Evolutionary conservation across 2,888 invertebrate species (phyloP), one percentile per base, ranked within the genome.

Genomic region (Protonemura montana): DNA sequence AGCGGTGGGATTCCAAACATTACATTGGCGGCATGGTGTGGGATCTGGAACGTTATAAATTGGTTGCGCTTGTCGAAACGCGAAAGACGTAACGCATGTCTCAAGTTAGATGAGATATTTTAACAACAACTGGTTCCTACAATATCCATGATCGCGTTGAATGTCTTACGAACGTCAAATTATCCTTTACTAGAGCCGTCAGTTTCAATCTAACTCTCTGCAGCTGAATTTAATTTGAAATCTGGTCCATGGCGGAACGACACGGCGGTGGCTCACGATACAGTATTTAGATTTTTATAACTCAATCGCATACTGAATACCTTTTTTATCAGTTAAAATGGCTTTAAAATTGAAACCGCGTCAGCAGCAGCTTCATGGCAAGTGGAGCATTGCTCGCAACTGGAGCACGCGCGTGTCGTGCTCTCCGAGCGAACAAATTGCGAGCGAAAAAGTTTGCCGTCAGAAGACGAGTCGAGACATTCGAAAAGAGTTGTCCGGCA

Each of bases 401-500:
- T 59, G 59, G 59, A 13, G 59, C 59, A 59, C 3, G 59, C 59
- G 59, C 59, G 59, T 59, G 13, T 3, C 3, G 13, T 13, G 2
- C 59, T 21, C 59, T 59, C 13, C 59, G 59, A 59, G 6, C 59
- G 59, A 59, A 59, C 59, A 59, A 59, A 59, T 59, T 59, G 59
- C 21, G 59, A 59, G 59, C 13, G 59, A 59, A 59, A 59, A 59
- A 59, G 59, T 59, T 59, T 59, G 59, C 59, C 59, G 59, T 59
- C 59, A 59, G 59, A 59, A 59, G 59, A 59, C 59, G 59, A 59
- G 13, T 7, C 16, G 26, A 78, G 78, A 78, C 78, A 78, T 78
- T 26, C 28, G 27, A 28, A 78, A 77, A 27, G 78, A 78, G 78
- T 78, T 78, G 78, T 27, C 78, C 78, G 78, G 28, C 78, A 21